These are phyloP conservation scores for Chondrosia reniformis DNA, from an alignment of 37 sponge, comb jelly and placozoan genomes.

Conservation along the genomic window DNA sequence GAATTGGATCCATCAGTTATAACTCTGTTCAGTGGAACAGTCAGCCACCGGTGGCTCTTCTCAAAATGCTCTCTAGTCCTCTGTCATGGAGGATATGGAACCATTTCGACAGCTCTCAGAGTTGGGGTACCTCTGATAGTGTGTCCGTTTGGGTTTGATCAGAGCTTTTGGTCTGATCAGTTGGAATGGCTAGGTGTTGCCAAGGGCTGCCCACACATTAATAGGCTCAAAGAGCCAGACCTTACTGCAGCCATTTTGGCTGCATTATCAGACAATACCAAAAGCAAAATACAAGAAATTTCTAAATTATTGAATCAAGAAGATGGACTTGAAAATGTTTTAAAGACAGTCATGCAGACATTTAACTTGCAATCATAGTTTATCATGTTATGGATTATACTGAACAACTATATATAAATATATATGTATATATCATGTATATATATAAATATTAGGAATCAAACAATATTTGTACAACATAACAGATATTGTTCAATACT, in stretches of 20 bases:
- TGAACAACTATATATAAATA: no score
- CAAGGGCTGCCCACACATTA: neutral
- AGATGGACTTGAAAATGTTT: conserved; percentile 5
- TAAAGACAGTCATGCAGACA: neutral
- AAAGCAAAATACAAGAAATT: conserved; percentile 9
- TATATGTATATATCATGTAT: no score
- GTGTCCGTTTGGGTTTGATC: conserved; percentile 54
- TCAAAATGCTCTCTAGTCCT: conserved; percentile 26
- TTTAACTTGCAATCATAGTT: no score
- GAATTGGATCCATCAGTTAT: neutral
- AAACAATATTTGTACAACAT: no score
- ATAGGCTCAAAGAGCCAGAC: neutral
- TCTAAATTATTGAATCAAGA: conserved; percentile 22
- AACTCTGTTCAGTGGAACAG: neutral
- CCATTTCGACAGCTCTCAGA: conserved; percentile 35
- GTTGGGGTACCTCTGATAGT: conserved; percentile 34
- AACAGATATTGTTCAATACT: no score
- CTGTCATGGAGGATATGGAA: conserved; percentile 62
- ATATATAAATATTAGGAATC: no score
- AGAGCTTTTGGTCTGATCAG: conserved; percentile 48
- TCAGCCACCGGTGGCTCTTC: conserved; percentile 50
- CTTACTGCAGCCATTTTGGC: neutral
- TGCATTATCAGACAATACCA: neutral
- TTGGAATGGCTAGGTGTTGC: conserved; percentile 48
- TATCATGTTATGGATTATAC: no score